These are phyloP conservation scores for Chloroceryle aenea DNA, from an alignment of 2,113 vertebrate genomes.

Conservation along the genomic window DNA sequence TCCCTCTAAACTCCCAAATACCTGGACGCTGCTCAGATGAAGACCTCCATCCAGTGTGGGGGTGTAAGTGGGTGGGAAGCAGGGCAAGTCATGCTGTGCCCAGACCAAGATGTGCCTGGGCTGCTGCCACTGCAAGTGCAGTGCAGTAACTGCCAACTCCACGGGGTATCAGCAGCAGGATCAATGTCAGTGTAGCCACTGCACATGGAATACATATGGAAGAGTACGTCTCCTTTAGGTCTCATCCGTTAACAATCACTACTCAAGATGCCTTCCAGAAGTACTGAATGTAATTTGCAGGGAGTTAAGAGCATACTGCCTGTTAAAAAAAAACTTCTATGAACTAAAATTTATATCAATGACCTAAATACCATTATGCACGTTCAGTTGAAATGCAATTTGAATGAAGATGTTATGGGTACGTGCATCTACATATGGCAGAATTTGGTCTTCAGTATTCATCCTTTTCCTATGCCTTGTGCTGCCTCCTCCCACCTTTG, in stretches of 20 bases:
- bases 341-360: background rate
- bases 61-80: rapidly evolving
- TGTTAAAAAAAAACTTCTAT: background rate
- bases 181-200: rapidly evolving
- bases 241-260: too few species aligned
- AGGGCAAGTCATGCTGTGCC: rapidly evolving
- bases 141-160: too few species aligned
- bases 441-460: background rate
- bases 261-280: too few species aligned
- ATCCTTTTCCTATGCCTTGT: background rate
- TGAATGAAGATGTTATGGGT: background rate
- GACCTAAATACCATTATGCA: background rate
- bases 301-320: background rate
- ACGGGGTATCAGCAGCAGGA: rapidly evolving
- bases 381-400: background rate
- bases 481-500: background rate
- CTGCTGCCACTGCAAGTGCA: background rate
- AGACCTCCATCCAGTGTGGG: background rate
- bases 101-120: rapidly evolving
- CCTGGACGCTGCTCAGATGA: background rate
- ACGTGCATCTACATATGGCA: background rate
- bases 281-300: background rate
- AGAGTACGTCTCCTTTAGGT: background rate
- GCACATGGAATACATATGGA: too few species aligned
- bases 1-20: too few species aligned